A percentile compares a stretch with the other conserved stretches of the same genome.
phyloP scores from a whole-genome alignment of 2,888 invertebrate genomes.

The Suillia variegata region DNA sequence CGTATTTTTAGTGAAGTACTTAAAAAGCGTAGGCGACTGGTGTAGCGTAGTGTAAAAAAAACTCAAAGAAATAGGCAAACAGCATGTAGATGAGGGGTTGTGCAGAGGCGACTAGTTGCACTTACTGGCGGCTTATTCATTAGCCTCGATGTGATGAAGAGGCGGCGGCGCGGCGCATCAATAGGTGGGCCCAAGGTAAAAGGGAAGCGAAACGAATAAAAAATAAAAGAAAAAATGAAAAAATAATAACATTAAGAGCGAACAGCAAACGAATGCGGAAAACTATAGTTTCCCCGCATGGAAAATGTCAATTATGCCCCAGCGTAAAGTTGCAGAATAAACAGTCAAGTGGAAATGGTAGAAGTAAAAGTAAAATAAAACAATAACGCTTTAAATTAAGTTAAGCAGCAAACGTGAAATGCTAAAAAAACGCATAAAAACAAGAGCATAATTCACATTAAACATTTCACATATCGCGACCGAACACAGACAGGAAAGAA shows the following conservation, averaged over 20 bases:
- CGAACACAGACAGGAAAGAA: too few species aligned
- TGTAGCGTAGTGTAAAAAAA: background rate
- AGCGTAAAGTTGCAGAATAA: too few species aligned
- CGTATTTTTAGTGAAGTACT: slow-evolving; percentile 1
- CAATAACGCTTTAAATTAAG: background rate
- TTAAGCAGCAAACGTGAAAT: background rate
- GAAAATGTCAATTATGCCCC: slow-evolving; percentile 1
- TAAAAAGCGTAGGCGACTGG: background rate
- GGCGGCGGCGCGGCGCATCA: too few species aligned
- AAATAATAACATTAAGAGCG: background rate
- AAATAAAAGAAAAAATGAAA: background rate
- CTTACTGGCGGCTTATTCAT: background rate
- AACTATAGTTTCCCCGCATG: background rate
- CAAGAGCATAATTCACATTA: too few species aligned
- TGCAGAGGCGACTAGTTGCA: background rate
- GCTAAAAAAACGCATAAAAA: background rate
- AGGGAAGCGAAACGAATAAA: too few species aligned
- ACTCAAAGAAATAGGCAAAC: background rate
- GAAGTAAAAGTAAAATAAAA: background rate
- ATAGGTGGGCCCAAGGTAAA: background rate
- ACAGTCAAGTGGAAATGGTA: too few species aligned
- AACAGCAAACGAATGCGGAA: background rate
- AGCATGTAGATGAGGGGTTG: too few species aligned
- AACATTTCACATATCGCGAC: too few species aligned
- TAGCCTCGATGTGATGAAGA: background rate